Evolutionary conservation across 2,113 vertebrate genomes (phyloP).

Genomic region (Silurus meridionalis): DNA sequence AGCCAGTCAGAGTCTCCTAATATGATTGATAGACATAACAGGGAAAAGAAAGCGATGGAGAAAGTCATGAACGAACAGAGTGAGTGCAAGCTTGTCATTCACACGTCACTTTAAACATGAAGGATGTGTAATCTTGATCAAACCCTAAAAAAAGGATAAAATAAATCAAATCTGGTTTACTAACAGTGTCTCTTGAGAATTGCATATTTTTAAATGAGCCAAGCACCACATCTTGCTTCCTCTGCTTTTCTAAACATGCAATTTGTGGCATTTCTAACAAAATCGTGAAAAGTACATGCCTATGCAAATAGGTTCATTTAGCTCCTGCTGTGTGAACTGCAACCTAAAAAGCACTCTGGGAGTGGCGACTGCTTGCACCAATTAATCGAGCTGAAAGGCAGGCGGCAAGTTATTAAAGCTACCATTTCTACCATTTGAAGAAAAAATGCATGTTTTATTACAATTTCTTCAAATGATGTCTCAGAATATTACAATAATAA

Average conservation of each 20-base stretch:
- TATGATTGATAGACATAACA: conserved; percentile 1
- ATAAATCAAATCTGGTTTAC: not conserved
- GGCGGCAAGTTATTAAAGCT: not conserved
- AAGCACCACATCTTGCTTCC: not conserved
- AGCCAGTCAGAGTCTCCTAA: conserved; percentile 19
- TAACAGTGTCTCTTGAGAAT: not conserved
- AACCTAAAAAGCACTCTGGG: not conserved
- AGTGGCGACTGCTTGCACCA: not conserved
- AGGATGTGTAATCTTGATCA: conserved; percentile 7
- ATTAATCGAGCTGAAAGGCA: not conserved
- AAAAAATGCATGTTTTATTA: not conserved
- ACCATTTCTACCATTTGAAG: not conserved
- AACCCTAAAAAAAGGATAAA: not conserved
- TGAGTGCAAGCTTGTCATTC: conserved; percentile 1
- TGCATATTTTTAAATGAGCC: not conserved
- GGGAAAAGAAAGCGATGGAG: not conserved
- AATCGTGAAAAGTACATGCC: not conserved
- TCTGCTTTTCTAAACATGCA: not conserved
- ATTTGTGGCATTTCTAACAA: not conserved
- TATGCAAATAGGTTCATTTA: not conserved
- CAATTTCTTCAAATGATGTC: not conserved
- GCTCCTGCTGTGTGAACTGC: not conserved
- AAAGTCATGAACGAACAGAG: not conserved
- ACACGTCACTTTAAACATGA: not conserved
- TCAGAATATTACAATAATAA: not conserved